Percentiles rank a stretch among this genome's conserved stretches.
Evolutionary conservation across 1,140 invertebrate species (phyloP).

Genomic region (Hormaphis cornu): DNA sequence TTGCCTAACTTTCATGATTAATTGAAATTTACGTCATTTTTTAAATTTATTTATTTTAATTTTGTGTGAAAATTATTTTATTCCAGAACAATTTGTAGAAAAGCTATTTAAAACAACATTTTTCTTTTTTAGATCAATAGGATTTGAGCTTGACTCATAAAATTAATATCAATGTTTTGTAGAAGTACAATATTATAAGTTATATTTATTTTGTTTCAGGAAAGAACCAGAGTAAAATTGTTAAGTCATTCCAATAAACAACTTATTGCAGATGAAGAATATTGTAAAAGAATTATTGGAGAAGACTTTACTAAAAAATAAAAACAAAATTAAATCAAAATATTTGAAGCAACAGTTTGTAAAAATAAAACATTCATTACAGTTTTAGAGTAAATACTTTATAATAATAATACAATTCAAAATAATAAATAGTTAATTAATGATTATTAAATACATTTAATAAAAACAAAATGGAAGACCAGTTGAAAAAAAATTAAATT

Average conservation of each 20-base stretch:
- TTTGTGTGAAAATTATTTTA: too few species aligned
- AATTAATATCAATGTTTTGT: too few species aligned
- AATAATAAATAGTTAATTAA: neutral
- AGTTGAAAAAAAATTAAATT: neutral
- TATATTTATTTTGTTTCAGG: neutral
- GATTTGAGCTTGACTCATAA: too few species aligned
- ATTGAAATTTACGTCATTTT: too few species aligned
- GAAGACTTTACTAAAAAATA: conserved; percentile 24
- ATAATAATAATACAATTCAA: neutral
- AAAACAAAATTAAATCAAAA: neutral
- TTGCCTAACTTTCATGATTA: too few species aligned
- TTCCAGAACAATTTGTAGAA: too few species aligned
- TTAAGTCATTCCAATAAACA: neutral
- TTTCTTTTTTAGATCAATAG: too few species aligned
- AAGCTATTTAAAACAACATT: too few species aligned
- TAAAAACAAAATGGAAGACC: conserved; percentile 22
- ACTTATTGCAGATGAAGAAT: conserved; percentile 14
- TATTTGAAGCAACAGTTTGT: neutral
- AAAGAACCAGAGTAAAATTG: conserved; percentile 11
- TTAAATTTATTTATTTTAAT: too few species aligned
- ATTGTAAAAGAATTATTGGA: conserved; percentile 9
- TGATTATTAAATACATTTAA: neutral
- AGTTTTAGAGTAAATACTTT: conserved; percentile 1
- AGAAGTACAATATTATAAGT: too few species aligned
- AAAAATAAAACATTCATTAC: conserved; percentile 5